These are phyloP conservation scores for Chelon labrosus DNA, from an alignment of 2,797 vertebrate species.

Conservation along the genomic window DNA sequence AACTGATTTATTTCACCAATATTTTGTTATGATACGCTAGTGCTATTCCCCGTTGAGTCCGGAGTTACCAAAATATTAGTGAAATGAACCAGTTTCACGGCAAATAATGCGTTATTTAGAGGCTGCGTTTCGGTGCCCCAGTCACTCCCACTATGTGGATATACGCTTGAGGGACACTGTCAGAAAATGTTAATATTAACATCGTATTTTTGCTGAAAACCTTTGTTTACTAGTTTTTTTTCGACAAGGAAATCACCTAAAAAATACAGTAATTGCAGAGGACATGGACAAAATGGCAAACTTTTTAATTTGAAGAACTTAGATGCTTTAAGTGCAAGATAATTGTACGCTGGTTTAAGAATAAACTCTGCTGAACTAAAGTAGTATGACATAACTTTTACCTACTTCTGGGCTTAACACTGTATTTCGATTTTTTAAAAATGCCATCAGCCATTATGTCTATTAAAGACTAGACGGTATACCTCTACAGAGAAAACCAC, in stretches of 20 bases:
- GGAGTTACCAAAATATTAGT: too few species aligned
- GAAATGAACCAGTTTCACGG: too few species aligned
- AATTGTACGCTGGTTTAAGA: background rate
- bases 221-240: too few species aligned
- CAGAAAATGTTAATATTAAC: background rate
- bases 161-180: too few species aligned
- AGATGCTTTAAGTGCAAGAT: background rate
- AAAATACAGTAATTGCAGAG: background rate
- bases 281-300: background rate
- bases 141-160: too few species aligned
- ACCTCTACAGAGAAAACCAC: slow-evolving; percentile 27
- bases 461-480: background rate
- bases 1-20: too few species aligned
- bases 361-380: background rate
- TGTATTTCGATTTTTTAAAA: slow-evolving; percentile 3
- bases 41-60: too few species aligned
- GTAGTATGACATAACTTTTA: background rate
- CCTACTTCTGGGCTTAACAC: background rate
- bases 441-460: slow-evolving; percentile 4
- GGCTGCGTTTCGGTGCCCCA: too few species aligned
- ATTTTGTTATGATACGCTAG: too few species aligned
- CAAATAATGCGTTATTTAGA: too few species aligned
- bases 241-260: too few species aligned
- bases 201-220: too few species aligned
- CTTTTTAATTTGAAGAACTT: background rate